Conservation (phyloP, 2,888 invertebrate genomes). For the Ectemnius cavifrons region DNA sequence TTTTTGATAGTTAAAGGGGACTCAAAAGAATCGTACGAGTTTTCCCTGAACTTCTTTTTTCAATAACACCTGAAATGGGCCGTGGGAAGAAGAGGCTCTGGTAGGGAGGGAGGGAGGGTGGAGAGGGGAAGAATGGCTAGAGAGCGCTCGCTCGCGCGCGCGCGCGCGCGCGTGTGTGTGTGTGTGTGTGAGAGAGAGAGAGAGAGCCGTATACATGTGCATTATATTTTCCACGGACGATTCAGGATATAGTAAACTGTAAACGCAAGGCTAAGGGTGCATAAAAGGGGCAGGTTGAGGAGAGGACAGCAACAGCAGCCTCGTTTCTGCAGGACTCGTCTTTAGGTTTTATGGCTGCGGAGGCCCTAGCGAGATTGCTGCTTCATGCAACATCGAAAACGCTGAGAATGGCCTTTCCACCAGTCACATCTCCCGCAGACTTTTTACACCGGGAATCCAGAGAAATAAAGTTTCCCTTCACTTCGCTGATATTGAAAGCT, state of each 20-base stretch:
- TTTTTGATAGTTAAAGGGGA: too few relatives aligned
- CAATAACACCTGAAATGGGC: too few relatives aligned
- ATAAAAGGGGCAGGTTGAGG: background rate
- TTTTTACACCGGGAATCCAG: background rate
- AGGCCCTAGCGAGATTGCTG: conserved; percentile 5
- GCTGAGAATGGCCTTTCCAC: background rate
- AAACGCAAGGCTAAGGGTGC: background rate
- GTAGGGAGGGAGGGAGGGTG: too few relatives aligned
- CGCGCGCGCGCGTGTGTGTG: too few relatives aligned
- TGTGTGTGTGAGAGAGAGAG: too few relatives aligned
- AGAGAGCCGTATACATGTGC: too few relatives aligned
- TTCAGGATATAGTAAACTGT: background rate
- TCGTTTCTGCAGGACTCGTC: background rate
- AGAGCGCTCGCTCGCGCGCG: too few relatives aligned
- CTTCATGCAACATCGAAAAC: conserved; percentile 1
- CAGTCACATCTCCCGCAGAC: background rate
- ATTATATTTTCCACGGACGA: too few relatives aligned
- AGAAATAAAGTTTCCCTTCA: background rate
- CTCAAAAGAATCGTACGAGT: too few relatives aligned
- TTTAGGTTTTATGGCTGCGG: conserved; percentile 1
- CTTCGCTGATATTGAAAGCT: background rate
- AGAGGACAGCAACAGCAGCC: background rate
- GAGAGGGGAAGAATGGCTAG: too few relatives aligned
- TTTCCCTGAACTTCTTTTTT: too few relatives aligned
- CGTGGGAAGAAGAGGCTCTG: too few relatives aligned